These are phyloP conservation scores for Leptinotarsa rubiginosa DNA, from an alignment of 2,888 invertebrate species.

Conservation along the genomic window DNA sequence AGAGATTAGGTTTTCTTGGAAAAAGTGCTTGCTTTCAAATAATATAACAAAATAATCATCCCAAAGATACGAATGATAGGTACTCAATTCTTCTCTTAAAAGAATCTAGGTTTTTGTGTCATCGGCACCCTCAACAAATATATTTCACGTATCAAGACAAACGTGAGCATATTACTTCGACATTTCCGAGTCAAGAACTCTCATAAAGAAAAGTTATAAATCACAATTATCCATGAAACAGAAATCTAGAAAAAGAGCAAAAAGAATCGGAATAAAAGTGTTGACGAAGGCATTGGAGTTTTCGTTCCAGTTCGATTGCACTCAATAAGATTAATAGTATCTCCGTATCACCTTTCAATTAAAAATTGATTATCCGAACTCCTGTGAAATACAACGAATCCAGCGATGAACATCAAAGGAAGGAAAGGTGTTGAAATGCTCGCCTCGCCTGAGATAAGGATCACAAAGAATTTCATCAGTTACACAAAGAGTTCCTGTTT, in stretches of 20 bases:
- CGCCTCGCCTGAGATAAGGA: neutral
- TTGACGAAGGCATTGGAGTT: conserved; percentile 32
- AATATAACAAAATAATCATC: too few relatives aligned
- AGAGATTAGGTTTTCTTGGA: too few relatives aligned
- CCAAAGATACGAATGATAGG: too few relatives aligned
- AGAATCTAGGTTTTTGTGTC: neutral
- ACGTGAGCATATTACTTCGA: neutral
- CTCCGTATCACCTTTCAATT: conserved; percentile 41
- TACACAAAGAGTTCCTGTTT: neutral
- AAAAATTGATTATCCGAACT: conserved; percentile 33
- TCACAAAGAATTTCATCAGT: conserved; percentile 4
- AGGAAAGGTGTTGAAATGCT: conserved; percentile 1
- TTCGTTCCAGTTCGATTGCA: conserved; percentile 26
- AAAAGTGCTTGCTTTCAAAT: too few relatives aligned
- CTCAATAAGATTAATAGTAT: conserved; percentile 42
- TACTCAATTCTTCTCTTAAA: neutral
- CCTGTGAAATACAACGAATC: conserved; percentile 3
- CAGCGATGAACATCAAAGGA: neutral
- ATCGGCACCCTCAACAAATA: neutral
- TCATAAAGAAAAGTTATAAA: conserved; percentile 1
- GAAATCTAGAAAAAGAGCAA: neutral
- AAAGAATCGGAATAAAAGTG: conserved; percentile 27
- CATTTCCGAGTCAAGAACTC: neutral
- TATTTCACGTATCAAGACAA: neutral
- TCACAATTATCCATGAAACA: conserved; percentile 15